Percentiles rank a stretch among this genome's conserved stretches.
Evolutionary conservation across 1,140 invertebrate species (phyloP).

Genomic region (Nephila pilipes): DNA sequence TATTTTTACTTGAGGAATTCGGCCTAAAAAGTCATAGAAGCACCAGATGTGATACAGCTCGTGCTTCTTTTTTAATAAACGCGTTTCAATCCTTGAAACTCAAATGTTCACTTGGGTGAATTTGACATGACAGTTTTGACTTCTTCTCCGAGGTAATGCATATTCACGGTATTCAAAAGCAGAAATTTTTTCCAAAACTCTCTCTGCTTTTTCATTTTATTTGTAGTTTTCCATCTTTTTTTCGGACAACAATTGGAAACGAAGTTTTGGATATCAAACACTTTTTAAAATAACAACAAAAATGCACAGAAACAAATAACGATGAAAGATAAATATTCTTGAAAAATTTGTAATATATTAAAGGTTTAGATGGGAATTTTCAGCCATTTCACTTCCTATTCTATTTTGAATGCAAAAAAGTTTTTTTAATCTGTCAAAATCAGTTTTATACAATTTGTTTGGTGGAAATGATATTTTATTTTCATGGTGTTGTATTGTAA

Average conservation of each 20-base stretch:
- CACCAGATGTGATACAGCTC: not conserved
- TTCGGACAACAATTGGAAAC: not conserved
- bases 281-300: not conserved
- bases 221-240: not conserved
- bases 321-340: not conserved
- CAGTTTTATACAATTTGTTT: too few relatives aligned
- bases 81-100: not conserved
- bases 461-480: too few relatives aligned
- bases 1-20: not conserved
- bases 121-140: constrained; percentile 11
- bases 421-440: too few relatives aligned
- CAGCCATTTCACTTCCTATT: too few relatives aligned
- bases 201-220: not conserved
- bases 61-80: not conserved
- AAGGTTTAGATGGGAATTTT: too few relatives aligned
- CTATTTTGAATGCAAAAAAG: too few relatives aligned
- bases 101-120: not conserved
- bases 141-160: not conserved
- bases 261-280: not conserved
- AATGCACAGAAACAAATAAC: not conserved
- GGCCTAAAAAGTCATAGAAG: not conserved
- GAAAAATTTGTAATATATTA: not conserved
- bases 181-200: not conserved
- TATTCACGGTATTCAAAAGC: constrained; percentile 3
- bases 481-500: too few relatives aligned